Evolutionary conservation across 2,797 vertebrate genomes (phyloP).

Genomic region (Gymnoscopelus microlampas): DNA sequence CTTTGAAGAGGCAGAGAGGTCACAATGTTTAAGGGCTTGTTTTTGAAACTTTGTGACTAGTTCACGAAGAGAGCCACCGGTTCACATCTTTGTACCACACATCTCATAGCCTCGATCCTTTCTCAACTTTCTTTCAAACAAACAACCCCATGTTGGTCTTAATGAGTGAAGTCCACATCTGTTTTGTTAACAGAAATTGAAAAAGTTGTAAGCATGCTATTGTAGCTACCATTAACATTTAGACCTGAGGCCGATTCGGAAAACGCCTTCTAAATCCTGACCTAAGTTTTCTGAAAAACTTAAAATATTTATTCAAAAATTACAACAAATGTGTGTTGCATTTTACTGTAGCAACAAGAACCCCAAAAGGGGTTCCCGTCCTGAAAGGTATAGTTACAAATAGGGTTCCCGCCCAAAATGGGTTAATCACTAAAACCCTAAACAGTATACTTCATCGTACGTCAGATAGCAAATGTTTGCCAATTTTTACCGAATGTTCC

Average conservation of each 20-base stretch:
- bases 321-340: too few species aligned
- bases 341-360: too few species aligned
- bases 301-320: too few species aligned
- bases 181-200: constrained; percentile 15
- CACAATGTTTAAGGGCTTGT: constrained; percentile 22
- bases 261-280: too few species aligned
- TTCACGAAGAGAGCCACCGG: constrained; percentile 1
- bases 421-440: too few species aligned
- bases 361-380: too few species aligned
- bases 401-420: too few species aligned
- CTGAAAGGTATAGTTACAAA: too few species aligned
- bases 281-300: too few species aligned
- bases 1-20: constrained; percentile 17
- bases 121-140: constrained; percentile 10
- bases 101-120: neutral
- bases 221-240: constrained; percentile 20
- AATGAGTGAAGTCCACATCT: constrained; percentile 3
- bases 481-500: too few species aligned
- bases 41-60: constrained; percentile 10
- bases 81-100: constrained; percentile 3
- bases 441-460: neutral
- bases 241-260: too few species aligned
- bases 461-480: too few species aligned
- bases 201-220: constrained; percentile 28
- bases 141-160: constrained; percentile 4